These are phyloP conservation scores for Meloe dianella DNA, from an alignment of 2,888 invertebrate species.

Conservation along the genomic window DNA sequence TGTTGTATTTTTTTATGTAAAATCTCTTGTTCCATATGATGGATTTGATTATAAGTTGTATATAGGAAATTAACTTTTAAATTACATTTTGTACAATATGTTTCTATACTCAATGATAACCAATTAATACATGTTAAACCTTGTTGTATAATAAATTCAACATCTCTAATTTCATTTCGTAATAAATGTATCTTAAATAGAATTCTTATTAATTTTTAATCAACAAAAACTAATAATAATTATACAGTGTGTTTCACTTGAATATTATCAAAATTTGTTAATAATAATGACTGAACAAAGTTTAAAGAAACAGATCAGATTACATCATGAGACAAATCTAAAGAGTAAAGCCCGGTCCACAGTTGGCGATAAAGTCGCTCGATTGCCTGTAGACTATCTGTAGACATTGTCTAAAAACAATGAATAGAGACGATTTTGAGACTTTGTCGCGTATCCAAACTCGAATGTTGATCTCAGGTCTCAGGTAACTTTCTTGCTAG, in stretches of 20 bases:
- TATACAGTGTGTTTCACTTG: background rate
- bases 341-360: too few species aligned
- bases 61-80: slow-evolving; percentile 65
- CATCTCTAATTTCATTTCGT: slow-evolving; percentile 71
- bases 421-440: too few species aligned
- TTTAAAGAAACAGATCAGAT: too few species aligned
- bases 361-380: too few species aligned
- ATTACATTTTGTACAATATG: slow-evolving; percentile 70
- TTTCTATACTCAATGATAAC: slow-evolving; percentile 82
- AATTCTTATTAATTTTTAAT: slow-evolving; percentile 8
- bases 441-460: too few species aligned
- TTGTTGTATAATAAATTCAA: slow-evolving; percentile 78
- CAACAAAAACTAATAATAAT: background rate
- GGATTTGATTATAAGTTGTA: slow-evolving; percentile 72
- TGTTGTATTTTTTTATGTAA: slow-evolving; percentile 63
- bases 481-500: too few species aligned
- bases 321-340: too few species aligned
- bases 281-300: too few species aligned
- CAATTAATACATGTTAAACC: slow-evolving; percentile 85
- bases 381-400: too few species aligned
- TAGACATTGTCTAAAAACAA: too few species aligned
- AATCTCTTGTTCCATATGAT: slow-evolving; percentile 71
- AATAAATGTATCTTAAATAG: slow-evolving; percentile 67
- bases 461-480: too few species aligned
- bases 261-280: too few species aligned